Conservation (phyloP, 2,113 vertebrate species). For the Stigmatopora nigra region DNA sequence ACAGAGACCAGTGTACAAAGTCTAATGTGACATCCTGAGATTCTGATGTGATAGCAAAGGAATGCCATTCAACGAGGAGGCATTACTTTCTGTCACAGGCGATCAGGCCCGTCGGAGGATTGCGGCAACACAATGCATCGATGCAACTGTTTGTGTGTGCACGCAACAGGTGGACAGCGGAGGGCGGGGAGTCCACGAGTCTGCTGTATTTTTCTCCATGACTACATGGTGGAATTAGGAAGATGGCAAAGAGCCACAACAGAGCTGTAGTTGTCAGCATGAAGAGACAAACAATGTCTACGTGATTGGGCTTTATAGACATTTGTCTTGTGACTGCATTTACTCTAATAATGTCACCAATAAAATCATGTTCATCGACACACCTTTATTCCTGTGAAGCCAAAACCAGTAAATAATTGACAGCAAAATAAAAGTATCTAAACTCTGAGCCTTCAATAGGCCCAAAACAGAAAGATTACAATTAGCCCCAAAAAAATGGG, state of each 20-base stretch:
- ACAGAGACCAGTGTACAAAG: not conserved
- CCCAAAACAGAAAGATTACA: no score
- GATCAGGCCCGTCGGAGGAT: conserved; percentile 38
- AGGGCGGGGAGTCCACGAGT: conserved; percentile 28
- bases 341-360: not conserved
- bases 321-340: not conserved
- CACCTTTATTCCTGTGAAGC: no score
- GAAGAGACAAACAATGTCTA: conserved; percentile 23
- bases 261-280: not conserved
- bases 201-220: conserved; percentile 49
- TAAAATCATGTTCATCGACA: no score
- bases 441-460: no score
- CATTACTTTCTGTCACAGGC: conserved; percentile 40
- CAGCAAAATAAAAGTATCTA: no score
- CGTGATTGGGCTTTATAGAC: conserved; percentile 17
- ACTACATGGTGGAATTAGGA: conserved; percentile 59
- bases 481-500: not conserved
- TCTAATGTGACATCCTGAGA: conserved; percentile 16
- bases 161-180: conserved; percentile 59
- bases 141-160: conserved; percentile 60
- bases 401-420: no score
- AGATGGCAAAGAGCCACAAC: conserved; percentile 21
- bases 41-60: conserved; percentile 34
- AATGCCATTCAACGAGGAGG: conserved; percentile 39
- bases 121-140: conserved; percentile 59